phyloP scores from a whole-genome alignment of 2,888 invertebrate species.

The Macrosiphum euphorbiae region DNA sequence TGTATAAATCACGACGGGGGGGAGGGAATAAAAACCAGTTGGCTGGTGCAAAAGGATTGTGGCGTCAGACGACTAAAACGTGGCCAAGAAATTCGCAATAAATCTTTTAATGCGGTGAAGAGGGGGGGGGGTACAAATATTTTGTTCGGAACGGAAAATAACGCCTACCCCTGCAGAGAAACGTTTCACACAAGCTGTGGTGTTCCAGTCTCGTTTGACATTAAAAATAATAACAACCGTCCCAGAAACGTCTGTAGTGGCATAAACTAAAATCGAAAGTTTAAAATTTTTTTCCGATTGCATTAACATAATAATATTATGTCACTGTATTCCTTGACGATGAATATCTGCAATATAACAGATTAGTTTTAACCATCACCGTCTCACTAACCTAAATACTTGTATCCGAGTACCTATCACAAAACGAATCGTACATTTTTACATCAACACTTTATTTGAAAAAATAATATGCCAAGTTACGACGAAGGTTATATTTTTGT shows the following conservation, averaged over 20 bases:
- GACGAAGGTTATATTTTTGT: not conserved
- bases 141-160: not conserved
- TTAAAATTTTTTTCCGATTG: not conserved
- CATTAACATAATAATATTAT: not conserved
- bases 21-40: slow-evolving; percentile 55
- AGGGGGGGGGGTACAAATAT: not conserved
- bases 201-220: not conserved
- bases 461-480: not conserved
- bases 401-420: not conserved
- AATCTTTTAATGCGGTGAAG: not conserved
- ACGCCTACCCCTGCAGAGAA: slow-evolving; percentile 26
- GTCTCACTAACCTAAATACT: not conserved
- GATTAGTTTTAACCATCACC: not conserved
- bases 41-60: slow-evolving; percentile 35
- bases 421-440: not conserved
- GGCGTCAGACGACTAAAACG: not conserved
- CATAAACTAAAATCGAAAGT: not conserved
- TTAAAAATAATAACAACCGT: not conserved
- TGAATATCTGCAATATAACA: not conserved
- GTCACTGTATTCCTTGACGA: not conserved
- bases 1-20: not conserved
- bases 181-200: not conserved
- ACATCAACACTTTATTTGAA: not conserved
- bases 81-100: slow-evolving; percentile 54
- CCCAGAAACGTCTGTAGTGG: not conserved